phyloP scores from a whole-genome alignment of 1,140 invertebrate species.

The Sitophilus oryzae region DNA sequence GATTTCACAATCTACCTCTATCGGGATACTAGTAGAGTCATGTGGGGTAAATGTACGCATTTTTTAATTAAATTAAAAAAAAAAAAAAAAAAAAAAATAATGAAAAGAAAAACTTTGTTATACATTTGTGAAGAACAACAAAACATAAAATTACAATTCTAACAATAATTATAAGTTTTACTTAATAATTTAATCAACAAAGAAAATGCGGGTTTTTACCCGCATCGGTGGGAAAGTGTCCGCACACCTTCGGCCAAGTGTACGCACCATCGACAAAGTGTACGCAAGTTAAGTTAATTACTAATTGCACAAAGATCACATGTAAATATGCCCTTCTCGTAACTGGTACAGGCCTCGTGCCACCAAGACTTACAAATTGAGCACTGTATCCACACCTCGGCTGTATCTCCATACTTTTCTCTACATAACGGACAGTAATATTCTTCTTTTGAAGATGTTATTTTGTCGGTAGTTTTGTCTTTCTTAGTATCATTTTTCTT shows the following conservation, averaged over 20 bases:
- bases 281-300: not conserved
- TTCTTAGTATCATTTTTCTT: too few relatives aligned
- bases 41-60: not conserved
- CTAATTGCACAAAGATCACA: not conserved
- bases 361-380: too few relatives aligned
- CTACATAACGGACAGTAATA: too few relatives aligned
- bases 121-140: not conserved
- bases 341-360: not conserved
- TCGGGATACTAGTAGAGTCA: not conserved
- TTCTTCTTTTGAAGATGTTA: too few relatives aligned
- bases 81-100: not conserved
- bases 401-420: too few relatives aligned
- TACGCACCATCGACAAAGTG: not conserved
- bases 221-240: not conserved
- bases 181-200: not conserved
- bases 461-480: too few relatives aligned
- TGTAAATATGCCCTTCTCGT: not conserved
- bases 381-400: too few relatives aligned
- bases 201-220: not conserved
- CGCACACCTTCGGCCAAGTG: not conserved
- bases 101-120: not conserved
- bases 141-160: not conserved
- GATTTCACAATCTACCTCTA: too few relatives aligned
- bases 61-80: not conserved
- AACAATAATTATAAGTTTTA: not conserved